A percentile compares a stretch with the other conserved stretches of the same genome.
Evolutionary conservation across 2,888 invertebrate genomes (phyloP).

Genomic region (Cheilosia urbana): DNA sequence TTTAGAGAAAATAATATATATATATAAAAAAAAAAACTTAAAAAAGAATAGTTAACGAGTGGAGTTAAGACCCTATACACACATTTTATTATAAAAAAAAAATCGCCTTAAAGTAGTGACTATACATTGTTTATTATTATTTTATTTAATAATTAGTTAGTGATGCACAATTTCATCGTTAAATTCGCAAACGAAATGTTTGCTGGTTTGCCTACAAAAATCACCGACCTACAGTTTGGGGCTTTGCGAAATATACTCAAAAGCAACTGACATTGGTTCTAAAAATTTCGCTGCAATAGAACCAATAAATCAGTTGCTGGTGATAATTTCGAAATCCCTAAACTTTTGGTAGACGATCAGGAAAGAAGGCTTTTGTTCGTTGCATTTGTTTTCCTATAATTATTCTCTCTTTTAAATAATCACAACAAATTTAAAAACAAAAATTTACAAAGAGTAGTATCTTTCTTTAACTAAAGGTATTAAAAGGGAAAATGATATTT

Average conservation of each 20-base stretch:
- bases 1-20: slow-evolving; percentile 49
- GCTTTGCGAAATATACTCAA: slow-evolving; percentile 46
- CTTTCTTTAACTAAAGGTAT: slow-evolving; percentile 69
- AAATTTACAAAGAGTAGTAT: slow-evolving; percentile 65
- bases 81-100: slow-evolving; percentile 70
- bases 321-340: slow-evolving; percentile 30
- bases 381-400: slow-evolving; percentile 72
- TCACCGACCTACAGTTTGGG: too few species aligned
- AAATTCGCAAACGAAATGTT: slow-evolving; percentile 50
- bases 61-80: slow-evolving; percentile 75
- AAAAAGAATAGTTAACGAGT: slow-evolving; percentile 76
- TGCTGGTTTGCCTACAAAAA: background rate
- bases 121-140: slow-evolving; percentile 82
- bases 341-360: slow-evolving; percentile 19
- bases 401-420: slow-evolving; percentile 76
- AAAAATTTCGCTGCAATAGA: slow-evolving; percentile 69
- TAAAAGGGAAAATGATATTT: slow-evolving; percentile 59
- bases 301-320: slow-evolving; percentile 40
- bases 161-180: slow-evolving; percentile 71
- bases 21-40: slow-evolving; percentile 66
- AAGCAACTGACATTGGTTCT: slow-evolving; percentile 56
- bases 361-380: slow-evolving; percentile 52
- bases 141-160: slow-evolving; percentile 62
- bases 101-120: slow-evolving; percentile 84
- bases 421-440: slow-evolving; percentile 45